Percentiles rank a stretch among this genome's conserved stretches.
phyloP scores from a whole-genome alignment of 2,888 invertebrate species.

The Diaprepes abbreviatus region DNA sequence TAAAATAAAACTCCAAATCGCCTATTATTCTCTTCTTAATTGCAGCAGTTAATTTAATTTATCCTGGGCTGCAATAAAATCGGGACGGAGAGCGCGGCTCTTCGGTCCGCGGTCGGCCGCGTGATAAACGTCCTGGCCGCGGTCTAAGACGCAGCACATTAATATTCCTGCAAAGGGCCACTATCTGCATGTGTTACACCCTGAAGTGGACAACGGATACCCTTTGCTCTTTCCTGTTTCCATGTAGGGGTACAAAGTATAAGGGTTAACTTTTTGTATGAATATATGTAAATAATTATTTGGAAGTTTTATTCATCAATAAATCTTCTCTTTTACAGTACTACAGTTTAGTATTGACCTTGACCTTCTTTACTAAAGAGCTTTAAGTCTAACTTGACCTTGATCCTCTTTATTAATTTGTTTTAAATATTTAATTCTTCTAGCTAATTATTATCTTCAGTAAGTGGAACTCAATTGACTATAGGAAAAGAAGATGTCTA shows the following conservation, averaged over 20 bases:
- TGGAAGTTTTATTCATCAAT: too few species aligned
- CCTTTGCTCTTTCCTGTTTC: neutral
- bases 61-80: conserved; percentile 69
- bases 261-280: too few species aligned
- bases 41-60: conserved; percentile 69
- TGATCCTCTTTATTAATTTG: too few species aligned
- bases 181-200: conserved; percentile 64
- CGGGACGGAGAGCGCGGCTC: conserved; percentile 55
- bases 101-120: conserved; percentile 58
- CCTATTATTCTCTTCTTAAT: conserved; percentile 62
- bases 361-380: too few species aligned
- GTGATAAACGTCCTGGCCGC: conserved; percentile 64
- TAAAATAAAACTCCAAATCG: conserved; percentile 65
- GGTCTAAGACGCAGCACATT: conserved; percentile 61
- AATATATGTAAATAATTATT: too few species aligned
- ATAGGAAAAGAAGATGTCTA: too few species aligned
- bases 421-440: too few species aligned
- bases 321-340: too few species aligned
- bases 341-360: too few species aligned
- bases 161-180: conserved; percentile 65
- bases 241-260: neutral
- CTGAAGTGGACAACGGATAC: conserved; percentile 41
- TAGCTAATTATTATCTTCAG: too few species aligned
- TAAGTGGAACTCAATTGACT: too few species aligned
- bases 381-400: too few species aligned